A percentile compares a stretch with the other conserved stretches of the same genome.
These are phyloP conservation scores for Diachasma alloeum DNA, from an alignment of 1,140 invertebrate genomes.

Conservation along the genomic window DNA sequence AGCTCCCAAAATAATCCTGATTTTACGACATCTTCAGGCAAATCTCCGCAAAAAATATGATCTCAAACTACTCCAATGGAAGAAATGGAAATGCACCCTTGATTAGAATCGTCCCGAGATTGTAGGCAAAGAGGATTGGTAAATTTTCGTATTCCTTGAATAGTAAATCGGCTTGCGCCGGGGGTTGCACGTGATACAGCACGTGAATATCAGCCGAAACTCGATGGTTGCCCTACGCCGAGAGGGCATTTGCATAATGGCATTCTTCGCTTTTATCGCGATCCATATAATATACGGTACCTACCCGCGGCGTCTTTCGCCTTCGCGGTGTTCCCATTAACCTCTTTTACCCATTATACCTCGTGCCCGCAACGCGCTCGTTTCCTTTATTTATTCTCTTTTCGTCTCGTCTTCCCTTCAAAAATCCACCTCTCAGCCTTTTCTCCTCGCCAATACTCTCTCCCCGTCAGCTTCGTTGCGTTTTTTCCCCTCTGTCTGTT, in stretches of 20 bases:
- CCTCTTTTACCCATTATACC: slow-evolving; percentile 28
- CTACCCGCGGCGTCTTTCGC: slow-evolving; percentile 28
- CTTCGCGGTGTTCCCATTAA: slow-evolving; percentile 32
- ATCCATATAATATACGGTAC: slow-evolving; percentile 36
- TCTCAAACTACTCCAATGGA: no score
- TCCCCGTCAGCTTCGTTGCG: not conserved
- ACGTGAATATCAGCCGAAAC: slow-evolving; percentile 18
- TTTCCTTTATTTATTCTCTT: slow-evolving; percentile 27
- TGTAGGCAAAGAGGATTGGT: not conserved
- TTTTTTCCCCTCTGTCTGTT: no score
- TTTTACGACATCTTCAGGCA: no score
- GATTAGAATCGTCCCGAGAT: not conserved
- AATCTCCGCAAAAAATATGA: no score
- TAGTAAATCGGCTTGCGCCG: not conserved
- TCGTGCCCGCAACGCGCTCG: slow-evolving; percentile 29
- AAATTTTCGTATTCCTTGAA: not conserved
- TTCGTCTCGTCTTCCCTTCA: not conserved
- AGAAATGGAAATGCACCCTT: not conserved
- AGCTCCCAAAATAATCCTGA: no score
- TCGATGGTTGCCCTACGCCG: not conserved
- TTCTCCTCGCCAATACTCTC: not conserved
- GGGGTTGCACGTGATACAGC: slow-evolving; percentile 8
- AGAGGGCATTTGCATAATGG: slow-evolving; percentile 43
- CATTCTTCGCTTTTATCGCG: slow-evolving; percentile 47
- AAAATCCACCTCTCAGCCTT: not conserved